Conservation (phyloP, 2,113 vertebrate species). For the Boulengeromyrus knoepffleri region DNA sequence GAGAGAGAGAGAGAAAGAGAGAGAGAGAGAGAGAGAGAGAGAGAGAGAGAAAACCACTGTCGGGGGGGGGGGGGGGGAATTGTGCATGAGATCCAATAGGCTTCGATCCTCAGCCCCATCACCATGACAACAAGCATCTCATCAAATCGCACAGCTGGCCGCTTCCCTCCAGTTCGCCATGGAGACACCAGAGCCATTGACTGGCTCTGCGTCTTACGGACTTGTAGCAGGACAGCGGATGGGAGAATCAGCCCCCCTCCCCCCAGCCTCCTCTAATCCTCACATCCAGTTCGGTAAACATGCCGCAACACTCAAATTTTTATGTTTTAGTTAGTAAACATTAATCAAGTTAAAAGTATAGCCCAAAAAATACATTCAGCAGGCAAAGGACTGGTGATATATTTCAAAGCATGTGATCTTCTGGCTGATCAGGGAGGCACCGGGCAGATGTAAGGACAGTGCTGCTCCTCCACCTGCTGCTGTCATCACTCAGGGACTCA, state of each 20-base stretch:
- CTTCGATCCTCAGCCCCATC: slow-evolving; percentile 28
- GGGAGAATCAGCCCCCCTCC: background rate
- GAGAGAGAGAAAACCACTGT: slow-evolving; percentile 9
- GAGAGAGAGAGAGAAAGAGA: background rate
- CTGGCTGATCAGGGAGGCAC: background rate
- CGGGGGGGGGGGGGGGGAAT: background rate
- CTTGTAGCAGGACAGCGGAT: background rate
- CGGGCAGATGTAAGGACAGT: background rate
- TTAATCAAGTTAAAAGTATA: background rate
- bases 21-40: no score
- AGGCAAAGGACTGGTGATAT: background rate
- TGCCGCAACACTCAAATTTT: background rate
- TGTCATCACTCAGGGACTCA: background rate
- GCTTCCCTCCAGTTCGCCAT: background rate
- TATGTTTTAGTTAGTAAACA: background rate
- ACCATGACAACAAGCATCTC: slow-evolving; percentile 41
- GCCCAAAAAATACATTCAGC: background rate
- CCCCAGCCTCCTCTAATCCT: background rate
- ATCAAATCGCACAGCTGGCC: background rate
- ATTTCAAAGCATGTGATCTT: background rate
- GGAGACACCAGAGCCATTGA: slow-evolving; percentile 27
- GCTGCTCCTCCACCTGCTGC: background rate
- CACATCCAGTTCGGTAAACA: background rate
- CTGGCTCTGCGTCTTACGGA: slow-evolving; percentile 15
- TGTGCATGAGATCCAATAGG: slow-evolving; percentile 36